phyloP scores from a whole-genome alignment of 2,797 vertebrate genomes.

The Chelon auratus region DNA sequence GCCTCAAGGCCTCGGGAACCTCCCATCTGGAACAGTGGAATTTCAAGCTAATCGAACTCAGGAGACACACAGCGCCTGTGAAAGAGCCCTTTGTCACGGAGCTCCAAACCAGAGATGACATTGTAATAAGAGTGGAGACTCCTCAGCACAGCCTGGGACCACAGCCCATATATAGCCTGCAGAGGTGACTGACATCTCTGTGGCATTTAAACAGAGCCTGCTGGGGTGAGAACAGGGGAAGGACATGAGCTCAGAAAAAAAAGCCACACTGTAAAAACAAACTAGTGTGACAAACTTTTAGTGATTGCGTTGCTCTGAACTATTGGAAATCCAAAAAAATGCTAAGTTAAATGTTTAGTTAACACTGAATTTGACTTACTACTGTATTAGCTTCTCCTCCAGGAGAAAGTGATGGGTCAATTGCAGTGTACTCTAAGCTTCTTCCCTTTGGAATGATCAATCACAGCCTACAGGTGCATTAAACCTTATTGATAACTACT shows the following conservation, averaged over 20 bases:
- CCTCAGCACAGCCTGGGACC: conserved; percentile 50
- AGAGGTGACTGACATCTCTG: conserved; percentile 70
- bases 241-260: conserved; percentile 39
- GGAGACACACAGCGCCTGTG: conserved; percentile 67
- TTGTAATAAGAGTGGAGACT: conserved; percentile 73
- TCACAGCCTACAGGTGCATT: conserved; percentile 9
- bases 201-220: conserved; percentile 62
- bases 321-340: conserved; percentile 21
- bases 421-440: neutral
- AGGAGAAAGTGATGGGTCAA: neutral
- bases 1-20: conserved; percentile 67
- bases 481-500: conserved; percentile 41
- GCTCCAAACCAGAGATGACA: conserved; percentile 75
- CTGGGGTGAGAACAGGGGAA: conserved; percentile 46
- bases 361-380: conserved; percentile 10
- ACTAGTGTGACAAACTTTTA: conserved; percentile 2
- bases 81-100: conserved; percentile 75
- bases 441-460: conserved; percentile 14
- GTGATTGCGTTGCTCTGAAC: conserved; percentile 5
- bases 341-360: neutral
- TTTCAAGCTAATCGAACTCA: conserved; percentile 83
- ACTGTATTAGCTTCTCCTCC: neutral
- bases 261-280: conserved; percentile 21
- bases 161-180: conserved; percentile 39
- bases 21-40: conserved; percentile 76